phyloP scores from a whole-genome alignment of 2,888 invertebrate species.

The Coleophora flavipennella region DNA sequence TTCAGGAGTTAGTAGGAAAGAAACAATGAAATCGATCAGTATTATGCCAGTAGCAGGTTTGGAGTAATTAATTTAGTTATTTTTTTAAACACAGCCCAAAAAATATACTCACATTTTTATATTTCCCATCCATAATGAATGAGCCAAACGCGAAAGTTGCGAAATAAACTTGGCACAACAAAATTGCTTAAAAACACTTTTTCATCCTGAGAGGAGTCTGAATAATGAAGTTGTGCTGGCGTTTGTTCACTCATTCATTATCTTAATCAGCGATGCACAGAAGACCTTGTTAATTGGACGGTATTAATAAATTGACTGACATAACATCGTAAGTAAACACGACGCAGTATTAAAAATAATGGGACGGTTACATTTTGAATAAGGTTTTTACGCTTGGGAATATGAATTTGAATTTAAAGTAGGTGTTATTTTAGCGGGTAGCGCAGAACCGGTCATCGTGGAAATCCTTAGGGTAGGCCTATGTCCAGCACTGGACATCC shows the following conservation, averaged over 20 bases:
- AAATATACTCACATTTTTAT: slow-evolving; percentile 27
- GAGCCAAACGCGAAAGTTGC: slow-evolving; percentile 18
- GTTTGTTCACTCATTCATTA: slow-evolving; percentile 22
- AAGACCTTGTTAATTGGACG: slow-evolving; percentile 21
- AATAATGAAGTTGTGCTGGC: slow-evolving; percentile 20
- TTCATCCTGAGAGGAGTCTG: slow-evolving; percentile 14
- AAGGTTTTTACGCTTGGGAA: background rate
- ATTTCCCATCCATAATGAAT: slow-evolving; percentile 23
- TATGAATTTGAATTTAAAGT: too few species aligned
- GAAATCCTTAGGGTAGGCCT: too few species aligned
- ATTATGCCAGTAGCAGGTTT: too few species aligned
- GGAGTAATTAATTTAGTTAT: too few species aligned
- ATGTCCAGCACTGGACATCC: too few species aligned
- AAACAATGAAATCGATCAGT: too few species aligned
- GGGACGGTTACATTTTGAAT: background rate
- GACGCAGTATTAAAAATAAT: slow-evolving; percentile 4
- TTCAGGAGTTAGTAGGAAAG: too few species aligned
- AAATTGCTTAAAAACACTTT: slow-evolving; percentile 20
- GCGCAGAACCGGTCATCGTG: too few species aligned
- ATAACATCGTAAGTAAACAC: slow-evolving; percentile 5
- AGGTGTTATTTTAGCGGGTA: too few species aligned
- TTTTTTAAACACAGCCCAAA: background rate
- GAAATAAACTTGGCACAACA: slow-evolving; percentile 17
- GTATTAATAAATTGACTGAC: slow-evolving; percentile 19
- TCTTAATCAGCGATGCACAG: slow-evolving; percentile 23